Percentiles rank a stretch among this genome's conserved stretches.
Conservation (phyloP, 2,113 vertebrate genomes). For the Dinomys branickii region DNA sequence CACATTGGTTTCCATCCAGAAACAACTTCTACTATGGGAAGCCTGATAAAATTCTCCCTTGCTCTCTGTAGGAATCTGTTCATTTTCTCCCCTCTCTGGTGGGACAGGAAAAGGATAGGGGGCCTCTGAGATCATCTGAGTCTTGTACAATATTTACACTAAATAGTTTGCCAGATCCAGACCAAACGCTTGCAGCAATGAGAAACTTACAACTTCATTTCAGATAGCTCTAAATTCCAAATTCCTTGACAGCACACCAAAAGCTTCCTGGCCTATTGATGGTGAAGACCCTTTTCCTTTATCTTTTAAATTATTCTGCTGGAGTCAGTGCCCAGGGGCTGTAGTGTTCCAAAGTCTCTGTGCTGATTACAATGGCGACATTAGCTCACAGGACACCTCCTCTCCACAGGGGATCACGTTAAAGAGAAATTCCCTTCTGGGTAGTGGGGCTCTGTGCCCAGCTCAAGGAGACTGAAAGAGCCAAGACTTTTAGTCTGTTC, state of each 20-base stretch:
- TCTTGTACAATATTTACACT: neutral
- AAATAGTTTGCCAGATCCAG: constrained; percentile 12
- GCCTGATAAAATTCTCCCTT: neutral
- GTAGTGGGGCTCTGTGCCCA: neutral
- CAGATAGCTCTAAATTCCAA: constrained; percentile 15
- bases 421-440: neutral
- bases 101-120: neutral
- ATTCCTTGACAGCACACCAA: constrained; percentile 55
- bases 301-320: constrained; percentile 30
- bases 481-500: neutral
- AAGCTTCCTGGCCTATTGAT: constrained; percentile 6
- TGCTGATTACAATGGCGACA: neutral
- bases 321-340: neutral
- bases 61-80: neutral
- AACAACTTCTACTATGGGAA: neutral
- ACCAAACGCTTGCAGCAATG: constrained; percentile 25
- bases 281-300: neutral
- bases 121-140: neutral
- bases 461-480: neutral
- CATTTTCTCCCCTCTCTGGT: neutral
- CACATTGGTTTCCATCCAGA: neutral
- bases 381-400: constrained; percentile 20
- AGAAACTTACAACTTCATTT: constrained; percentile 36
- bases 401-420: neutral
- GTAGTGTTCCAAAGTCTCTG: constrained; percentile 27